These are phyloP conservation scores for Melieria omissa DNA, from an alignment of 2,888 invertebrate genomes.

Conservation along the genomic window DNA sequence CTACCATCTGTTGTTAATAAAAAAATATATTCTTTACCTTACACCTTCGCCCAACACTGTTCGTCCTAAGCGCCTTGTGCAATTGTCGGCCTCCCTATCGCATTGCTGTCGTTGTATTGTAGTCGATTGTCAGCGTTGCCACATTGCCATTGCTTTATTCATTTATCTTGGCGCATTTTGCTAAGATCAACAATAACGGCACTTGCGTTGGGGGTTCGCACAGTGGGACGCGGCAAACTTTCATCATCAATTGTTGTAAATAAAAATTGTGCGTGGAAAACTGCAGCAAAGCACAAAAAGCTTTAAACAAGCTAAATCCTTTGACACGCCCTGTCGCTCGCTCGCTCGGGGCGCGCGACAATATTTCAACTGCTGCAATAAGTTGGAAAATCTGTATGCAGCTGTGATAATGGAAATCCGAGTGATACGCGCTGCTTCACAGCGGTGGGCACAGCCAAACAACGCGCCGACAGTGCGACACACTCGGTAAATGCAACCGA, in stretches of 20 bases:
- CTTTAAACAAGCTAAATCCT: background rate
- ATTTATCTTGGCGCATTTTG: constrained; percentile 42
- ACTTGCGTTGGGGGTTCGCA: too few species aligned
- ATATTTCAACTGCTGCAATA: too few species aligned
- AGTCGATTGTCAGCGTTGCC: background rate
- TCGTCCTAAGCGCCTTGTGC: background rate
- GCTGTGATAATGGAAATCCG: constrained; percentile 34
- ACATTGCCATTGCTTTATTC: constrained; percentile 28
- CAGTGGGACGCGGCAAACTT: background rate
- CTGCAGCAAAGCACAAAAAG: background rate
- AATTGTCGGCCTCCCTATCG: background rate
- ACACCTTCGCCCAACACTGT: too few species aligned
- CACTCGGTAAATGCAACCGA: background rate
- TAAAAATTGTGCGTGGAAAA: background rate
- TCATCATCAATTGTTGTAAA: constrained; percentile 24
- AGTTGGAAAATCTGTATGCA: background rate
- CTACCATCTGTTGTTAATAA: too few species aligned
- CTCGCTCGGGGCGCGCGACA: background rate
- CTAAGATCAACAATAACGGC: constrained; percentile 23
- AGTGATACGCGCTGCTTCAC: constrained; percentile 8
- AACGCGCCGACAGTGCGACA: constrained; percentile 1
- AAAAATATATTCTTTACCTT: too few species aligned
- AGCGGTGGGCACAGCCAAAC: background rate
- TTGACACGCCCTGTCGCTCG: background rate
- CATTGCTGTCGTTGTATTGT: background rate